phyloP scores from a whole-genome alignment of 1,140 invertebrate genomes.

The Diuraphis noxia region DNA sequence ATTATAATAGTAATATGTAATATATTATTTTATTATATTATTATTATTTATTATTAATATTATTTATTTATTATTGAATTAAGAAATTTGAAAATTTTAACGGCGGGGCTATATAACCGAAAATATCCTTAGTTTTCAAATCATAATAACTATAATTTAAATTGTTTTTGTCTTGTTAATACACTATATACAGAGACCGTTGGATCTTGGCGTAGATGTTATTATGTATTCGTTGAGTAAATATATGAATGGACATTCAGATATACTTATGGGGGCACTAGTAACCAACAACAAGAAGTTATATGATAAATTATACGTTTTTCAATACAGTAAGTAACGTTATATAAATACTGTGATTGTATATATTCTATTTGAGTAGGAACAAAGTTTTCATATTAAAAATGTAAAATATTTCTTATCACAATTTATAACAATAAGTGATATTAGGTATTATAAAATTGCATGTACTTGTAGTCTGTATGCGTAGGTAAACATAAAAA shows the following conservation, averaged over 20 bases:
- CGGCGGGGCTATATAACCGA: too few species aligned
- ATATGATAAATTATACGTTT: slow-evolving; percentile 73
- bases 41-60: too few species aligned
- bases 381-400: not conserved
- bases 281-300: slow-evolving; percentile 76
- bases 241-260: slow-evolving; percentile 98
- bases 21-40: too few species aligned
- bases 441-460: too few species aligned
- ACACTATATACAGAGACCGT: slow-evolving; percentile 68
- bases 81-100: too few species aligned
- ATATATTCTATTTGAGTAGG: not conserved
- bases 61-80: too few species aligned
- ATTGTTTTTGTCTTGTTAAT: not conserved
- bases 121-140: too few species aligned
- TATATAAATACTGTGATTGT: not conserved
- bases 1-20: too few species aligned
- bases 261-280: slow-evolving; percentile 94
- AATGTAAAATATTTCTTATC: too few species aligned
- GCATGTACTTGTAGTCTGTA: too few species aligned
- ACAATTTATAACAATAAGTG: too few species aligned
- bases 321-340: slow-evolving; percentile 80
- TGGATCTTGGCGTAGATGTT: slow-evolving; percentile 90
- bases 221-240: slow-evolving; percentile 93
- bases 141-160: not conserved
- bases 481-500: too few species aligned